These are phyloP conservation scores for Xenentodon cancila DNA, from an alignment of 2,797 vertebrate species.

Conservation along the genomic window DNA sequence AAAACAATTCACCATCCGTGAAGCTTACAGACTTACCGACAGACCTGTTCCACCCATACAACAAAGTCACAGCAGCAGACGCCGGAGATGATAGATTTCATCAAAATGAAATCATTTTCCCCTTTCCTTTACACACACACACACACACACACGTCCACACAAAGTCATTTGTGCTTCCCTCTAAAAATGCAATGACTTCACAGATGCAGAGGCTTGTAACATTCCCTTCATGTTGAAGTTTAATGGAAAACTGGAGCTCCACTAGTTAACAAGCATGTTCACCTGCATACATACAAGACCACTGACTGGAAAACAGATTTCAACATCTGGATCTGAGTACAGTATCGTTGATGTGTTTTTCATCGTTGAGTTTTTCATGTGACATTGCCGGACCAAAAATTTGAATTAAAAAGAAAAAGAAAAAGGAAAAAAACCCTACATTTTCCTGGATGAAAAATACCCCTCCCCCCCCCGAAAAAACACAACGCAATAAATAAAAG, in stretches of 20 bases:
- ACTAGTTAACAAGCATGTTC: constrained; percentile 60
- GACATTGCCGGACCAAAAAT: constrained; percentile 46
- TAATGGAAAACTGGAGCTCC: constrained; percentile 64
- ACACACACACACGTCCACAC: constrained; percentile 10
- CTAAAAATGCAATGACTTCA: constrained; percentile 39
- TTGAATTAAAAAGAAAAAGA: constrained; percentile 43
- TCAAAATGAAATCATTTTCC: constrained; percentile 49
- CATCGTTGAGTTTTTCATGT: constrained; percentile 59
- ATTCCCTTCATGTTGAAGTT: constrained; percentile 80
- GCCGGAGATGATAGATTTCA: constrained; percentile 68
- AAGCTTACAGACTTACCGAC: constrained; percentile 40
- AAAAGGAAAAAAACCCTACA: not conserved
- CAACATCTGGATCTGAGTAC: constrained; percentile 69
- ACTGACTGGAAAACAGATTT: constrained; percentile 43
- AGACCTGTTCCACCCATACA: constrained; percentile 39
- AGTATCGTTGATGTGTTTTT: constrained; percentile 77
- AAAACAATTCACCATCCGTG: constrained; percentile 33
- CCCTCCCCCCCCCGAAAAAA: constrained; percentile 30
- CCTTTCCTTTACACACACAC: constrained; percentile 39
- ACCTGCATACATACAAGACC: constrained; percentile 55
- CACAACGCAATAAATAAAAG: constrained; percentile 81
- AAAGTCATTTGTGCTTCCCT: constrained; percentile 36
- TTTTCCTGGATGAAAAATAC: constrained; percentile 25
- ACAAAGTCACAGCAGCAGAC: constrained; percentile 51
- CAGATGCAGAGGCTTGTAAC: constrained; percentile 71